A percentile compares a stretch with the other conserved stretches of the same genome.
Conservation (phyloP, 2,888 invertebrate species). For the Sphinx pinastri region DNA sequence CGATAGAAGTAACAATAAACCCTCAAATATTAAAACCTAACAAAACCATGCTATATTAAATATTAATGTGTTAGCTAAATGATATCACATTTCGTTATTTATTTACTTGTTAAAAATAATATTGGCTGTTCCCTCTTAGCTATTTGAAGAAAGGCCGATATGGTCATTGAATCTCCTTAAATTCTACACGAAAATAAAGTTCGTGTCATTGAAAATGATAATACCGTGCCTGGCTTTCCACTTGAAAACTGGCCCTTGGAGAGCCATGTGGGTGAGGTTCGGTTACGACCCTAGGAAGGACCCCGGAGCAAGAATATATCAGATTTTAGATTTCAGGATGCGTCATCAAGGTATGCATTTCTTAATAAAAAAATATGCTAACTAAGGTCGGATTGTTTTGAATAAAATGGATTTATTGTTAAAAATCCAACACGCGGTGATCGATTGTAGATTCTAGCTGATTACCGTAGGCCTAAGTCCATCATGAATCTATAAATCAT, state of each 20-base stretch:
- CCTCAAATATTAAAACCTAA: too few species aligned
- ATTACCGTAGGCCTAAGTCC: too few species aligned
- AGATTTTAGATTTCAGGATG: constrained; percentile 93
- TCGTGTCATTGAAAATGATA: constrained; percentile 88
- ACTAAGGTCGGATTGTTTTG: too few species aligned
- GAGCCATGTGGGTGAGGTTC: constrained; percentile 93
- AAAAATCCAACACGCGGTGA: too few species aligned
- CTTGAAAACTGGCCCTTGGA: constrained; percentile 96
- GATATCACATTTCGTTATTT: too few species aligned
- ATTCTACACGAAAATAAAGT: constrained; percentile 85
- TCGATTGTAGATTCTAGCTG: too few species aligned
- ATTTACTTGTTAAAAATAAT: too few species aligned
- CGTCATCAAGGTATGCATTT: constrained; percentile 82
- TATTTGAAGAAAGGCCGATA: constrained; percentile 94
- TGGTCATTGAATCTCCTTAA: constrained; percentile 93
- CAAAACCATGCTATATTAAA: too few species aligned
- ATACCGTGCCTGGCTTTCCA: constrained; percentile 94
- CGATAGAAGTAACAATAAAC: too few species aligned
- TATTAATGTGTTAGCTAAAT: too few species aligned
- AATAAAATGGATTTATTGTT: too few species aligned
- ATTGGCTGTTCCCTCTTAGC: constrained; percentile 57
- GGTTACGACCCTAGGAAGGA: constrained; percentile 96
- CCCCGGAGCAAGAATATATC: constrained; percentile 91
- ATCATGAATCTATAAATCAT: too few species aligned
- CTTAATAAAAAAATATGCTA: neutral